These are phyloP conservation scores for Xanthia togata DNA, from an alignment of 2,888 invertebrate species.

Conservation along the genomic window DNA sequence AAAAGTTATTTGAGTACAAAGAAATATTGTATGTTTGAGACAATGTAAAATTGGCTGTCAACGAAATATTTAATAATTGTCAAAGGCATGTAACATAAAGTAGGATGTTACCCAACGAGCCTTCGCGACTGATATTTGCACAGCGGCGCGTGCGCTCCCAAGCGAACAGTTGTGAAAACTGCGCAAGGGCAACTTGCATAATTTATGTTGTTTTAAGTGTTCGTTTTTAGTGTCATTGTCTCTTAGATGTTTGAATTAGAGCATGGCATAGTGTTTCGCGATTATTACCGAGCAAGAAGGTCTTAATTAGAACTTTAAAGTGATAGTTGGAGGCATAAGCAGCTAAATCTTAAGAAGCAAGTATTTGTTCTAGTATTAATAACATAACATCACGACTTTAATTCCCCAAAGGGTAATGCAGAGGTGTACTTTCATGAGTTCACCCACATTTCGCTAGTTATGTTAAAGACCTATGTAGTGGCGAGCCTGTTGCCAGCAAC, in stretches of 20 bases:
- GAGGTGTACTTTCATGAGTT: no score
- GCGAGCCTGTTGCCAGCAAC: no score
- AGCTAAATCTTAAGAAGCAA: not conserved
- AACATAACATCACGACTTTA: not conserved
- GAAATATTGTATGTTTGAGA: constrained; percentile 11
- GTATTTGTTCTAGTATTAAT: not conserved
- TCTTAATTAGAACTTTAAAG: not conserved
- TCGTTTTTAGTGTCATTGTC: constrained; percentile 44
- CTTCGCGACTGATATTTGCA: constrained; percentile 49
- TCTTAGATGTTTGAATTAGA: constrained; percentile 32
- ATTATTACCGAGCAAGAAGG: not conserved
- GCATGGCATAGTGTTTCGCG: constrained; percentile 7
- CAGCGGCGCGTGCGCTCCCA: constrained; percentile 54
- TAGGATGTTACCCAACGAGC: constrained; percentile 55
- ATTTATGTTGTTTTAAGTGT: constrained; percentile 26
- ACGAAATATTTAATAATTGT: constrained; percentile 39
- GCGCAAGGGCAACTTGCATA: constrained; percentile 60
- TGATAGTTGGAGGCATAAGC: not conserved
- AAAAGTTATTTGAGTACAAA: constrained; percentile 1
- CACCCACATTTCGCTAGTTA: no score
- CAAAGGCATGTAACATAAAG: constrained; percentile 27
- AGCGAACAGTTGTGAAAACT: constrained; percentile 57
- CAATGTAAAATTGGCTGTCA: constrained; percentile 17
- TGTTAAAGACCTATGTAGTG: no score
- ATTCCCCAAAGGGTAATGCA: no score